Percentiles rank a stretch among this genome's conserved stretches.
Evolutionary conservation across 2,113 vertebrate species (phyloP).

Genomic region (Hemiprocne comata): DNA sequence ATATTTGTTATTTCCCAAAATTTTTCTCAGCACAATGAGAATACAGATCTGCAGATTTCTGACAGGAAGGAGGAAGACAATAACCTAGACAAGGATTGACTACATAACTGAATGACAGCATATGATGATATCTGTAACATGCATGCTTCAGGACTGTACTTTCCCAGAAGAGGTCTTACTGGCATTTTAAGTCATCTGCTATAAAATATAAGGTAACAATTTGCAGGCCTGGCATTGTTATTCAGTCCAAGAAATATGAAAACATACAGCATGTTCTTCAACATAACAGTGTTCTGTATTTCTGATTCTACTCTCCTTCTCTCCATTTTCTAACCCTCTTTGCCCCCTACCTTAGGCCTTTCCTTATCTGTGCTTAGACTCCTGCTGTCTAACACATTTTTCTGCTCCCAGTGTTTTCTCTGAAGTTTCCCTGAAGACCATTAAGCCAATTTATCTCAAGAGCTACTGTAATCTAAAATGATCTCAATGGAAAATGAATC

Average conservation of each 20-base stretch:
- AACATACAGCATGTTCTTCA: background rate
- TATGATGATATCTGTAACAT: background rate
- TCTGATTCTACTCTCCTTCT: background rate
- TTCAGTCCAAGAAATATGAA: background rate
- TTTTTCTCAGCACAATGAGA: background rate
- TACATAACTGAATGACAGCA: background rate
- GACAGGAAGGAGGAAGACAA: background rate
- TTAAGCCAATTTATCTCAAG: constrained; percentile 27
- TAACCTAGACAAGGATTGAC: background rate
- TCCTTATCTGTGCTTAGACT: background rate
- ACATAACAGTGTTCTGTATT: background rate
- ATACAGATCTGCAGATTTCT: background rate
- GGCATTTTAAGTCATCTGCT: background rate
- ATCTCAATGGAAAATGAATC: constrained; percentile 19
- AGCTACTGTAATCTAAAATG: constrained; percentile 31
- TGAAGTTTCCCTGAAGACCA: background rate
- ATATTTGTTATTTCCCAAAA: background rate
- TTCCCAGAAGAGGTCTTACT: background rate
- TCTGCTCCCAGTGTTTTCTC: constrained; percentile 11
- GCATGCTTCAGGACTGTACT: background rate
- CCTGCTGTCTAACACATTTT: background rate
- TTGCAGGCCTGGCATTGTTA: background rate
- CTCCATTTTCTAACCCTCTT: background rate
- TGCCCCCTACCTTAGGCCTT: background rate
- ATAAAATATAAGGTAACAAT: background rate